A percentile compares a stretch with the other conserved stretches of the same genome.
phyloP scores from a whole-genome alignment of 2,888 invertebrate genomes.

The Cheilosia soror region DNA sequence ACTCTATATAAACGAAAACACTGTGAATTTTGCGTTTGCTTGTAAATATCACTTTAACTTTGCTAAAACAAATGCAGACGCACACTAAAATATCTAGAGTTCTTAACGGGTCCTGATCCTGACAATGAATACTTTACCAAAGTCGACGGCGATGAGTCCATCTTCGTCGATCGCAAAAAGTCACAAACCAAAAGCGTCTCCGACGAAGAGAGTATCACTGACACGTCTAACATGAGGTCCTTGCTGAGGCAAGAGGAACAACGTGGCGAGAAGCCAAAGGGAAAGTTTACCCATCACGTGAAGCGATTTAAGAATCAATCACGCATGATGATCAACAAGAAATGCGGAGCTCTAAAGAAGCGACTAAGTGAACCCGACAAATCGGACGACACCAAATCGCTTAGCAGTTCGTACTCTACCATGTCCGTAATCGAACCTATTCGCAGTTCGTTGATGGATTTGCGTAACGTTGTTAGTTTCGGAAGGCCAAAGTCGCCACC shows the following conservation, averaged over 20 bases:
- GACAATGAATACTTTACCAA: conserved; percentile 76
- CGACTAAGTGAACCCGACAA: conserved; percentile 84
- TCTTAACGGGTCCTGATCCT: conserved; percentile 84
- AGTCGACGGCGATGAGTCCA: conserved; percentile 52
- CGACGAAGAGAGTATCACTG: conserved; percentile 79
- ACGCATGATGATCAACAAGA: conserved; percentile 86
- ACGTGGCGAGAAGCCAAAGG: conserved; percentile 84
- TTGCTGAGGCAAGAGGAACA: conserved; percentile 86
- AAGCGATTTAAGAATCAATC: conserved; percentile 87
- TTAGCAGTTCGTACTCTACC: conserved; percentile 85
- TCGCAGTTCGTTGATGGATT: conserved; percentile 83
- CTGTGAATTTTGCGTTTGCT: conserved; percentile 55
- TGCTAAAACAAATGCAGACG: conserved; percentile 77
- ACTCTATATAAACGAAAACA: conserved; percentile 6
- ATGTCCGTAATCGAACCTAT: conserved; percentile 80
- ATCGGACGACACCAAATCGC: conserved; percentile 83
- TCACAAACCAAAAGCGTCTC: conserved; percentile 77
- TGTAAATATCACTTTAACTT: conserved; percentile 40
- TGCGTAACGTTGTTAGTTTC: conserved; percentile 82
- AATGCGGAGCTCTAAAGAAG: conserved; percentile 86
- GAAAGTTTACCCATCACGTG: conserved; percentile 85
- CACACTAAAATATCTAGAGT: conserved; percentile 86
- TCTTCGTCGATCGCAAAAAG: conserved; percentile 75
- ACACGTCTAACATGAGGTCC: conserved; percentile 82
- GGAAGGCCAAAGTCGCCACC: conserved; percentile 72